Evolutionary conservation across 2,888 invertebrate genomes (phyloP).

Genomic region (Mythimna loreyi): DNA sequence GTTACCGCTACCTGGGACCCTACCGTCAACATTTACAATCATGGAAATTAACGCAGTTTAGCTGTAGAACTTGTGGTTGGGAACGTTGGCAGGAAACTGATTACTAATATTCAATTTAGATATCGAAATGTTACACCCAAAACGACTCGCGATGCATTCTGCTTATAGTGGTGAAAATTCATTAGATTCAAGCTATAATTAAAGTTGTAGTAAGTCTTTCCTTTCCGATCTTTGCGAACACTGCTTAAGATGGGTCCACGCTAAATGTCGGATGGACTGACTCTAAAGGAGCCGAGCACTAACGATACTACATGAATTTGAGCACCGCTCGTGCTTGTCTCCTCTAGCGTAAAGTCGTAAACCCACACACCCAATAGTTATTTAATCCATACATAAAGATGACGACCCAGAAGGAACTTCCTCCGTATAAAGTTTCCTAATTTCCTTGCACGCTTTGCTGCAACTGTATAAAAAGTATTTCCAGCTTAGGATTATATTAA

Average conservation of each 20-base stretch:
- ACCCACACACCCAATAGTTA: too few relatives aligned
- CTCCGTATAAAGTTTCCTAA: not conserved
- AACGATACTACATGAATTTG: too few relatives aligned
- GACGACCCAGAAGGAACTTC: not conserved
- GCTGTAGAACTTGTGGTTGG: slow-evolving; percentile 5
- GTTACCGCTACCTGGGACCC: slow-evolving; percentile 51
- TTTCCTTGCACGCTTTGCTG: not conserved
- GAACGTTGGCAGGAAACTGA: not conserved
- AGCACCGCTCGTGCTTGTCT: too few relatives aligned
- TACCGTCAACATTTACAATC: slow-evolving; percentile 42
- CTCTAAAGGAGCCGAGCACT: too few relatives aligned
- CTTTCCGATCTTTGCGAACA: too few relatives aligned
- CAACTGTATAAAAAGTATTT: not conserved
- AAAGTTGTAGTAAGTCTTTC: too few relatives aligned
- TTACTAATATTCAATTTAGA: not conserved
- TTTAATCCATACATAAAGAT: not conserved
- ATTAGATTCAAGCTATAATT: too few relatives aligned
- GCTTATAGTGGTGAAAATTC: not conserved
- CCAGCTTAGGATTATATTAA: too few relatives aligned
- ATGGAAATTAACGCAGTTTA: slow-evolving; percentile 30
- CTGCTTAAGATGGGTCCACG: too few relatives aligned
- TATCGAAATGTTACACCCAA: not conserved
- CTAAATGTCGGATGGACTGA: too few relatives aligned
- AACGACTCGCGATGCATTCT: not conserved
- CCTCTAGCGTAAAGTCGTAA: too few relatives aligned